Evolutionary conservation across 2,797 vertebrate species (phyloP).

Genomic region (Peromyscus eremicus): DNA sequence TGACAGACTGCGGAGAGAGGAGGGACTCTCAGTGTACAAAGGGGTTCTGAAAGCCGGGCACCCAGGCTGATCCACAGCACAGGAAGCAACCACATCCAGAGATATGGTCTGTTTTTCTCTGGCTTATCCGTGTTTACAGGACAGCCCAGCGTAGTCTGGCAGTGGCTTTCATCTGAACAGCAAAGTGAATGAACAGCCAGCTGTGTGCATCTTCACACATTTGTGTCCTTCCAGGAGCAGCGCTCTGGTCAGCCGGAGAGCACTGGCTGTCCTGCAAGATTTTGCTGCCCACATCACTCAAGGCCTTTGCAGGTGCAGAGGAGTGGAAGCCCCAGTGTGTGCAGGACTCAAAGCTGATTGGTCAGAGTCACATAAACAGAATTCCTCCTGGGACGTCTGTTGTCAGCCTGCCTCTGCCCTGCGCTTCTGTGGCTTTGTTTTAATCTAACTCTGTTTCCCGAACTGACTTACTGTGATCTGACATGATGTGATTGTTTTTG

Average conservation of each 20-base stretch:
- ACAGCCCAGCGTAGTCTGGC: background rate
- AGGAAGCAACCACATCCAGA: background rate
- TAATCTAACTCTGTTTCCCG: constrained; percentile 11
- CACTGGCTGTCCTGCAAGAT: background rate
- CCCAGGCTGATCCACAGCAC: background rate
- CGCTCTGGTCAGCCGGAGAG: background rate
- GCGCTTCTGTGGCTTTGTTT: background rate
- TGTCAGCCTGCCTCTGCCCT: too few relatives aligned
- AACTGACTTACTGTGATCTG: background rate
- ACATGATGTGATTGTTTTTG: background rate
- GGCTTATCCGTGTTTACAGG: background rate
- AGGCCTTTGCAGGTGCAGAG: background rate
- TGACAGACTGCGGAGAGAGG: background rate
- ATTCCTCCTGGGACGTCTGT: background rate
- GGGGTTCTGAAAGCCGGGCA: background rate
- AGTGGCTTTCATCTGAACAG: background rate
- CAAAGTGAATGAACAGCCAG: background rate
- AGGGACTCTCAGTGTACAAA: background rate
- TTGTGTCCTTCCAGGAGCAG: background rate
- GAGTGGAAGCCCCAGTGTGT: background rate
- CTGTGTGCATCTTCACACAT: background rate
- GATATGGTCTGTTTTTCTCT: background rate
- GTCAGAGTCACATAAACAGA: background rate
- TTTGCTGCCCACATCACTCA: background rate
- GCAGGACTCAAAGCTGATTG: background rate